These are phyloP conservation scores for Cynocephalus volans DNA, from an alignment of 2,113 vertebrate species.

Conservation along the genomic window DNA sequence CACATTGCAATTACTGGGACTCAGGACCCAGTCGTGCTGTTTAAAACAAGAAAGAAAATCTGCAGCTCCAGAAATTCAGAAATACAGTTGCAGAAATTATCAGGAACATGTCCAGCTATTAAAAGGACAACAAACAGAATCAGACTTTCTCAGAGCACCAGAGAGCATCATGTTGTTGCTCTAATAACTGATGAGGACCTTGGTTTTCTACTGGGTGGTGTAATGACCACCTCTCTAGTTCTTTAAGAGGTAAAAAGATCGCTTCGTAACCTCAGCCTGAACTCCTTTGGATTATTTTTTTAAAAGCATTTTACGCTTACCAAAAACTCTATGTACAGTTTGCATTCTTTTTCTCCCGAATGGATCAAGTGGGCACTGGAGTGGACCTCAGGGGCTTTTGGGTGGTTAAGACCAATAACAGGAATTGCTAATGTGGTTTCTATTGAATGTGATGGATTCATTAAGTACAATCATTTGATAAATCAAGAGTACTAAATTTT, in stretches of 20 bases:
- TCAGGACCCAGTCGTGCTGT: rapidly evolving
- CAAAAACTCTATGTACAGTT: not conserved
- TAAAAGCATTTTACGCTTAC: not conserved
- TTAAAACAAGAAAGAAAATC: not conserved
- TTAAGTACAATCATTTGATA: constrained; percentile 39
- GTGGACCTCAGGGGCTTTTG: not conserved
- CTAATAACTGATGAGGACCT: not conserved
- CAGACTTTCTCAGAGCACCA: not conserved
- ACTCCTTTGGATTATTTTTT: not conserved
- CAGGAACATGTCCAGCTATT: too few relatives aligned
- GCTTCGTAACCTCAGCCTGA: not conserved
- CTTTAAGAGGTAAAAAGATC: not conserved
- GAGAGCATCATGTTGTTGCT: rapidly evolving
- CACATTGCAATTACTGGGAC: rapidly evolving
- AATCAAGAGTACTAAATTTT: constrained; percentile 57
- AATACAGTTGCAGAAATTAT: not conserved
- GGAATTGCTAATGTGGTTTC: constrained; percentile 72
- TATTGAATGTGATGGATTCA: constrained; percentile 66
- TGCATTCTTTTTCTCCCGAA: not conserved
- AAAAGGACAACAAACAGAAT: not conserved
- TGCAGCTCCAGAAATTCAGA: not conserved
- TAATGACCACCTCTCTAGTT: not conserved
- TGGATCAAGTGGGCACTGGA: not conserved
- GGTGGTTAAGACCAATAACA: constrained; percentile 11
- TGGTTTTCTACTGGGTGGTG: rapidly evolving